A percentile compares a stretch with the other conserved stretches of the same genome.
Evolutionary conservation across 2,113 vertebrate species (phyloP).

Genomic region (Sylvilagus bachmani): DNA sequence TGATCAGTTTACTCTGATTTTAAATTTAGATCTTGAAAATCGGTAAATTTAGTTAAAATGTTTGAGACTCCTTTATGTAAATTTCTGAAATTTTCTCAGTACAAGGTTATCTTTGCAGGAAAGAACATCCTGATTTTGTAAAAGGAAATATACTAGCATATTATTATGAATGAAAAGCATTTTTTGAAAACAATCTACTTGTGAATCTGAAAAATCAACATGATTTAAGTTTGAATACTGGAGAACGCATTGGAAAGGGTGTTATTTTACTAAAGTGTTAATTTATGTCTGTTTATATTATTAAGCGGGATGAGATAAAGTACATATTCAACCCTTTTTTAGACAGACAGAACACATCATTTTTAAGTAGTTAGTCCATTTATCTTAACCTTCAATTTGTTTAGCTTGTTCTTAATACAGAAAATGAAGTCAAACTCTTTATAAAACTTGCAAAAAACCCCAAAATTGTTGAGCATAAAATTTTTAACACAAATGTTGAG

Average conservation of each 20-base stretch:
- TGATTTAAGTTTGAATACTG: not conserved
- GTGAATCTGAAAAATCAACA: conserved; percentile 40
- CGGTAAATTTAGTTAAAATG: not conserved
- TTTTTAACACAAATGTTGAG: conserved; percentile 1
- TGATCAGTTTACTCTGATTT: not conserved
- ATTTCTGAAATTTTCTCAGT: not conserved
- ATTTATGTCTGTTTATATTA: conserved; percentile 65
- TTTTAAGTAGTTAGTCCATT: conserved; percentile 67
- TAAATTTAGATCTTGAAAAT: not conserved
- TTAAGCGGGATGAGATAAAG: conserved; percentile 56
- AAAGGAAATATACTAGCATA: not conserved
- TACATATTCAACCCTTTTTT: not conserved
- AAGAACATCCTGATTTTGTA: not conserved
- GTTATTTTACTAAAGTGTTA: conserved; percentile 18
- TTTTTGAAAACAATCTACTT: conserved; percentile 48
- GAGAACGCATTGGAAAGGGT: conserved; percentile 41
- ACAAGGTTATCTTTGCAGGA: not conserved
- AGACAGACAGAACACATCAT: conserved; percentile 53
- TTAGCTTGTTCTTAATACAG: conserved; percentile 56
- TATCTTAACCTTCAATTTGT: conserved; percentile 70
- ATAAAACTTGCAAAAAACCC: not conserved
- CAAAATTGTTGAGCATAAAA: not conserved
- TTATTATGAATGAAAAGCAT: not conserved
- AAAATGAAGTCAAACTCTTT: conserved; percentile 45
- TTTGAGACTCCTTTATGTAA: not conserved